A percentile compares a stretch with the other conserved stretches of the same genome.
Evolutionary conservation across 2,888 invertebrate genomes (phyloP).

Genomic region (Epistrophella euchroma): DNA sequence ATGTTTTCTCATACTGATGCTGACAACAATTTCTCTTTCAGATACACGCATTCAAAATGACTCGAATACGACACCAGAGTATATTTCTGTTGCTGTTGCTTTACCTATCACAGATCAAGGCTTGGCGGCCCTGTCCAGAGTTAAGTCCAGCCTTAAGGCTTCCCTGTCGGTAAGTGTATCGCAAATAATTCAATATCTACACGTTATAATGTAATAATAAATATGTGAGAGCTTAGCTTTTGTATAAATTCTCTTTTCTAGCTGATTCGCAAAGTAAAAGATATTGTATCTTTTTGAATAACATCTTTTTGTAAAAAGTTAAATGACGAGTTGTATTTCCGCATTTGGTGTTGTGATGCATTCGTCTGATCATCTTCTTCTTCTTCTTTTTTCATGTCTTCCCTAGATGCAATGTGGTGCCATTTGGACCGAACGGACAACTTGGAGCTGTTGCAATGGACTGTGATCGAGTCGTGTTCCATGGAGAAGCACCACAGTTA

Average conservation of each 20-base stretch:
- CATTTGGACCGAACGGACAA: constrained; percentile 85
- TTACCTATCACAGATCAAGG: constrained; percentile 80
- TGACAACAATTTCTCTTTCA: constrained; percentile 61
- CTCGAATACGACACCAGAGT: constrained; percentile 71
- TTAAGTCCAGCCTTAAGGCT: constrained; percentile 90
- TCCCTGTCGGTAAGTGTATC: constrained; percentile 87
- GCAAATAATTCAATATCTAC: constrained; percentile 27
- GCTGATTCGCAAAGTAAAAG: constrained; percentile 11
- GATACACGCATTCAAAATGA: constrained; percentile 65
- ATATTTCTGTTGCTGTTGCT: constrained; percentile 79
- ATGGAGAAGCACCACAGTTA: constrained; percentile 90
- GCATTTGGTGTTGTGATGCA: constrained; percentile 61
- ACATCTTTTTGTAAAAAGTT: constrained; percentile 70
- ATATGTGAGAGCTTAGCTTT: neutral
- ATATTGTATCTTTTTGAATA: constrained; percentile 76
- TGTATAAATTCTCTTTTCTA: neutral
- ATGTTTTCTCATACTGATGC: constrained; percentile 12
- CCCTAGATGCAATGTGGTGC: constrained; percentile 85
- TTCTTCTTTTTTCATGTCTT: constrained; percentile 26
- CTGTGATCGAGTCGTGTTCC: constrained; percentile 93
- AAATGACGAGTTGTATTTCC: constrained; percentile 66
- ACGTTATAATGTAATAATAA: neutral
- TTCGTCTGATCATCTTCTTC: constrained; percentile 39
- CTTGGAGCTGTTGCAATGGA: constrained; percentile 88
- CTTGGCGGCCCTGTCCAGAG: constrained; percentile 91